Evolutionary conservation across 2,113 vertebrate species (phyloP), one percentile per base, ranked within the genome.

Genomic region (Pedetes capensis): DNA sequence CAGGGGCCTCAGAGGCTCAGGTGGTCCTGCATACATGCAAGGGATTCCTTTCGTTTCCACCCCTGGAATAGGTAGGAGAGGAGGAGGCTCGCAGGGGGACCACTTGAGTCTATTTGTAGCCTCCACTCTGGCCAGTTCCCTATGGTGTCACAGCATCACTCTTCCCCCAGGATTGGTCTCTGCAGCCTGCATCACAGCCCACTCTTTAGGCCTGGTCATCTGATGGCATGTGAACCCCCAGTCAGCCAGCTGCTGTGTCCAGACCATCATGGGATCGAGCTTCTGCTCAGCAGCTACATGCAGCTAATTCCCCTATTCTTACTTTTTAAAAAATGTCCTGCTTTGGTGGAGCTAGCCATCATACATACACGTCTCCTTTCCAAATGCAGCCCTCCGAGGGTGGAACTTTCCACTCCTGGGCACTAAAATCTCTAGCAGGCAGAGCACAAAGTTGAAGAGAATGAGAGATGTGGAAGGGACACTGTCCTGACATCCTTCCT

Each of bases 121-220:
- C 27, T 3, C 42, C 34, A 5, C 47, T n/a, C 61, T 51, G 61
- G 61, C 59, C 61, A 78, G 87, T 22, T 27, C 25, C 42, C 9
- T 2, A 0, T 20, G 2, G 2, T n/a, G n/a, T n/a, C 1, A 29
- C 74, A 44, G 63, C 9, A 0, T 2, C 22, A 13, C 23, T 76
- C 37, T 44, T 69, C 59, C 25, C 39, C 37, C 29, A 69, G 63
- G 51, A 69, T 3, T 13, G 1, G 29, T n/a, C 39, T 37, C 39
- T n/a, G 51, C 12, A 27, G 22, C 34, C 87, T 59, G 61, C 23
- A 5, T 32, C 18, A 4, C 10, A 64, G 32, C n/a, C 44, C 25
- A 76, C 51, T 55, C n/a, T 37, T 55, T 37, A 55, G 34, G 34
- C 13, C 49, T 42, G 18, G 34, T 44, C 37, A 55, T 27, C 47